Base-by-base conservation (phyloP, 2,113 vertebrate species). In the Aldabrachelys gigantea region DNA sequence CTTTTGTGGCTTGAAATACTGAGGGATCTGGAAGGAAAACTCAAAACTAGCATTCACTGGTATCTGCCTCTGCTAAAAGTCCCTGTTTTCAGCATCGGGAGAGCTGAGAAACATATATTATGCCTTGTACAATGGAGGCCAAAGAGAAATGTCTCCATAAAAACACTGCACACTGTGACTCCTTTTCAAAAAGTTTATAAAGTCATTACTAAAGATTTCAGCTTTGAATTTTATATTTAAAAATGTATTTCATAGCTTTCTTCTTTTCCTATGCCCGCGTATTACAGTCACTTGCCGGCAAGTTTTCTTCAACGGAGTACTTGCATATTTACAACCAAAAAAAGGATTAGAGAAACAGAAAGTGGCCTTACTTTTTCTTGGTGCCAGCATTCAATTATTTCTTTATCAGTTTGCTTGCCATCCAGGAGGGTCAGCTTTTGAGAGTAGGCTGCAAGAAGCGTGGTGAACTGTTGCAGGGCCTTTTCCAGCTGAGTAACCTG, bases 371-470 rank as follows among this genome's bases (percentile, higher is more conserved):
- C 99, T 98, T 98, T 99, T 79, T 99, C 99, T 90, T 98, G 97
- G 84, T 98, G 98, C 99, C 99, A 99, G 96, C 98, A 97, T 44
- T 98, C 98, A 85, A 98, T 98, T 0, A 99, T 95, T 93, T 99
- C 99, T 94, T 98, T 93, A 87, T 99, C 99, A 2, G 98, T 99
- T 97, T 98, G 98, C 94, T 98, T 97, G 96, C 98, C 98, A 89
- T 99, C 99, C 83, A 98, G 98, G 92, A 98, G 97, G 19, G 96
- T 95, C 93, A 99, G 88, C 89, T 98, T 97, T 97, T 97, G 98
- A 8, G 98, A 96, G 98, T 99, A 99, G 92, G 98, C 96, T 75
- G 97, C 96, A 91, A 99, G 98, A 88, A 97, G 98, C 50, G 41
- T 96, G 8, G 98, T 94, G 69, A 99, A 98, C 69, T 98, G 96